These are phyloP conservation scores for Phoenicopterus ruber DNA, from an alignment of 2,113 vertebrate species.

Conservation along the genomic window DNA sequence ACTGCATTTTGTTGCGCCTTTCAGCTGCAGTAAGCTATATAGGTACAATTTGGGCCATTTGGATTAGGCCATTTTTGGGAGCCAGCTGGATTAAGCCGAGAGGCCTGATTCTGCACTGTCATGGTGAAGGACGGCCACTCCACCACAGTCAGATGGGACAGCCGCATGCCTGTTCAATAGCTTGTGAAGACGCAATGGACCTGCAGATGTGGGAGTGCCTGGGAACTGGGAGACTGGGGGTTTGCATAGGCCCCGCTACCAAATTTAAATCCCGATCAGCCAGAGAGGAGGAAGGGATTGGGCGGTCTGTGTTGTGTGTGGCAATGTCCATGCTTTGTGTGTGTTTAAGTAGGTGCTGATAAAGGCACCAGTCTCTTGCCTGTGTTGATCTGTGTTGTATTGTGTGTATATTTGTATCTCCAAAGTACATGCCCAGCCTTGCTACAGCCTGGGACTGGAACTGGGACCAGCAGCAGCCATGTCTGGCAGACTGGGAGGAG, in stretches of 20 bases:
- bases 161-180: accelerated
- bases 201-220: neutral
- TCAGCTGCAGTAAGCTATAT: neutral
- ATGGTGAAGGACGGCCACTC: neutral
- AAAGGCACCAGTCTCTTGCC: neutral
- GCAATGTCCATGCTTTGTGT: accelerated
- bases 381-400: neutral
- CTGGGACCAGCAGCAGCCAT: neutral
- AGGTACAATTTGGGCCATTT: neutral
- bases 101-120: neutral
- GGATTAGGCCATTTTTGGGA: neutral
- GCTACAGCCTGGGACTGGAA: neutral
- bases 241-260: neutral
- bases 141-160: neutral
- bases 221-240: neutral
- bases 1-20: neutral
- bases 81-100: neutral
- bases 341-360: neutral
- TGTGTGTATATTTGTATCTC: neutral
- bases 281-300: neutral
- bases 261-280: neutral
- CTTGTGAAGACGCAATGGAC: neutral
- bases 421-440: neutral
- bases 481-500: neutral
- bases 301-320: accelerated